Evolutionary conservation across 1,140 invertebrate genomes (phyloP).

Genomic region (Drosophila quadrilineata): DNA sequence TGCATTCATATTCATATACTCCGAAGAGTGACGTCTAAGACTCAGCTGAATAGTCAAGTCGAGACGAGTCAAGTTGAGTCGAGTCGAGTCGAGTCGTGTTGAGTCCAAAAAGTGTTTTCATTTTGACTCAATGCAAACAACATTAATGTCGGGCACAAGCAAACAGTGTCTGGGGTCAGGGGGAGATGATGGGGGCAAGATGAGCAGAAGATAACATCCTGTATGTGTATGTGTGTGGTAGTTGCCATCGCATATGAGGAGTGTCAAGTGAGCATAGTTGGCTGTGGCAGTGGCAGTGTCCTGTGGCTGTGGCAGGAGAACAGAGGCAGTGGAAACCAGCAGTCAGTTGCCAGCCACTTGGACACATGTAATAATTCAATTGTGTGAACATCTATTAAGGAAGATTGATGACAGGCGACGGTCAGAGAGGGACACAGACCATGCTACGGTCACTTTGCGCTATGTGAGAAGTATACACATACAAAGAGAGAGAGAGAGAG

Average conservation of each 20-base stretch:
- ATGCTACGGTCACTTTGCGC: conserved; percentile 9
- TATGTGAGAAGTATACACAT: conserved; percentile 8
- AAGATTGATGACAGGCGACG: conserved; percentile 72
- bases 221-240: not conserved
- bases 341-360: conserved; percentile 71
- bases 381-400: conserved; percentile 80
- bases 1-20: too few species aligned
- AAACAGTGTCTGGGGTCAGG: conserved; percentile 33
- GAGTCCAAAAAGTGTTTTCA: conserved; percentile 49
- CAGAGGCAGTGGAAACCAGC: conserved; percentile 14
- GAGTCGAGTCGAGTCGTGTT: too few species aligned
- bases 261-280: conserved; percentile 35
- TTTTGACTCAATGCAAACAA: conserved; percentile 49
- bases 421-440: conserved; percentile 26
- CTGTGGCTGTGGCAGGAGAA: conserved; percentile 12
- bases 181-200: not conserved
- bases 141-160: conserved; percentile 62
- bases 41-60: too few species aligned
- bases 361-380: conserved; percentile 80
- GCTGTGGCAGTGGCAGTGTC: conserved; percentile 12
- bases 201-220: not conserved
- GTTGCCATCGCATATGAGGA: conserved; percentile 37
- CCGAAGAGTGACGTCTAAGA: too few species aligned
- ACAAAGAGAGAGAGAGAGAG: too few species aligned
- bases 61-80: too few species aligned